phyloP scores from a whole-genome alignment of 2,888 invertebrate genomes.

The Mellilla xanthometata region DNA sequence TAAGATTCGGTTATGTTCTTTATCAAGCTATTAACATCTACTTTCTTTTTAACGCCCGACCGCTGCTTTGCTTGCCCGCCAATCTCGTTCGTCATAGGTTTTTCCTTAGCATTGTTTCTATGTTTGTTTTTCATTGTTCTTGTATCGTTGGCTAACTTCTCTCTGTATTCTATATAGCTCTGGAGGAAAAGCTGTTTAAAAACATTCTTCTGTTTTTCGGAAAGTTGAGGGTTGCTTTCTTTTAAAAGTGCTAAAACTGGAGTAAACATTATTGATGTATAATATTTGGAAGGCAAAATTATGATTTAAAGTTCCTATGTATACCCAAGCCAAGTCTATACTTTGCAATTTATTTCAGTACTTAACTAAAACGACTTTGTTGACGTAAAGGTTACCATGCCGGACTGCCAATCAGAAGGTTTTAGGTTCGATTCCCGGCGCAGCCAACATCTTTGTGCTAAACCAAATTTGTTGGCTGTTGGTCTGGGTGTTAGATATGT shows the following conservation, averaged over 20 bases:
- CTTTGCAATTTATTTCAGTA: too few relatives aligned
- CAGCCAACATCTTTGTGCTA: too few relatives aligned
- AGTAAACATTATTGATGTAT: not conserved
- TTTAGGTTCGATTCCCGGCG: too few relatives aligned
- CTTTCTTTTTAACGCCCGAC: not conserved
- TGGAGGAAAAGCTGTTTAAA: slow-evolving; percentile 8
- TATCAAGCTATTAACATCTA: slow-evolving; percentile 5
- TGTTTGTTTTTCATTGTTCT: not conserved
- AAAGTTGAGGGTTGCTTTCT: not conserved
- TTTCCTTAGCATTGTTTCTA: not conserved
- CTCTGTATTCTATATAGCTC: slow-evolving; percentile 8
- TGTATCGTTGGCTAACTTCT: not conserved
- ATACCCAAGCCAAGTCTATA: too few relatives aligned
- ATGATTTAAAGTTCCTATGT: too few relatives aligned
- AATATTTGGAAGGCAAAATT: too few relatives aligned
- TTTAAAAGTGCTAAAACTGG: not conserved
- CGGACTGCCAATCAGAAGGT: too few relatives aligned
- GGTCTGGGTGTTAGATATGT: too few relatives aligned
- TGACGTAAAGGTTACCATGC: too few relatives aligned
- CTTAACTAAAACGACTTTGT: too few relatives aligned
- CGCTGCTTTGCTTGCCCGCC: not conserved
- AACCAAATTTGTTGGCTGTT: too few relatives aligned
- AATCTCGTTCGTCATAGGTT: not conserved
- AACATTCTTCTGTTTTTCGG: not conserved
- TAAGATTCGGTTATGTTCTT: slow-evolving; percentile 8